Evolutionary conservation across 2,888 invertebrate species (phyloP).

Genomic region (Erebia ligea): DNA sequence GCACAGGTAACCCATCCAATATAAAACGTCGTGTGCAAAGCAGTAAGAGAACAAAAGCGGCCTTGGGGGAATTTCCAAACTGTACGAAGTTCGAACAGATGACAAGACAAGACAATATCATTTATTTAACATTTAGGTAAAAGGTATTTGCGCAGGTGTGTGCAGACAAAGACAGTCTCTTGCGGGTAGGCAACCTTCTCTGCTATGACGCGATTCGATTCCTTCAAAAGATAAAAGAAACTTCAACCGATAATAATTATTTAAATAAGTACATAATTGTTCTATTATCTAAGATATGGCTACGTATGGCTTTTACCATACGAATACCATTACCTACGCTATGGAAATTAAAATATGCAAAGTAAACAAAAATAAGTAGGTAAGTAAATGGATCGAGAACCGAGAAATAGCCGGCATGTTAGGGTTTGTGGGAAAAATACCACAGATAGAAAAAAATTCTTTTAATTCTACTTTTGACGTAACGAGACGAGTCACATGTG

Average conservation of each 20-base stretch:
- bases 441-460: no score
- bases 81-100: neutral
- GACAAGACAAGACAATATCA: conserved; percentile 36
- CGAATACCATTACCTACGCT: neutral
- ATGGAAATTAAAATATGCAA: neutral
- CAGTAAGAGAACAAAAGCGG: conserved; percentile 39
- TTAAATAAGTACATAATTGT: neutral
- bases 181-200: conserved; percentile 2
- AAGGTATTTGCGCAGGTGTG: conserved; percentile 56
- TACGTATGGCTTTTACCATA: no score
- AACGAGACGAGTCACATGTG: no score
- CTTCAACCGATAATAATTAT: neutral
- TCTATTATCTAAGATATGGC: neutral
- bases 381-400: neutral
- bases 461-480: no score
- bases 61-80: conserved; percentile 56
- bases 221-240: conserved; percentile 10
- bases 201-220: neutral
- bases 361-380: neutral
- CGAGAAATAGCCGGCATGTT: no score
- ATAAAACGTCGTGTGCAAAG: neutral
- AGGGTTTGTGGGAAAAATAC: no score
- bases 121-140: conserved; percentile 40
- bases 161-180: neutral
- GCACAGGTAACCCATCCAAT: no score